Base-by-base conservation (phyloP, 2,113 vertebrate genomes). In the Gobius niger region DNA sequence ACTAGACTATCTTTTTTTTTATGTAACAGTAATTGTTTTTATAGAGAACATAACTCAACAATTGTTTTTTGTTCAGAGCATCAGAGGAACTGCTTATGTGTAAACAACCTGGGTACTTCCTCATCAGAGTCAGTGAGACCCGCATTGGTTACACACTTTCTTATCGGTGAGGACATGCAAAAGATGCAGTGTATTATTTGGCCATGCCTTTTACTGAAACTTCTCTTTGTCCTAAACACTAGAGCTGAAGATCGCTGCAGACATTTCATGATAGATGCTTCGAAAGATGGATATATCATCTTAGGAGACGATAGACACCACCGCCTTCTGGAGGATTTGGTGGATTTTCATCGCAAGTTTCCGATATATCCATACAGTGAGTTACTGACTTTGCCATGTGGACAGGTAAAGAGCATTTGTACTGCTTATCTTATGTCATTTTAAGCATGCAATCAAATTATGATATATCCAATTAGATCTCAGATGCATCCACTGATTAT, bases 121-220 rank as follows among this genome's bases (percentile, higher is more conserved):
- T 96, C 47, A 87, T 96, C 70, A 86, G 94, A 67, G 91, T 95
- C 72, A 93, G 94, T 7, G 92, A 95, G 86, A 95, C 91, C 78
- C 89, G 95, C 47, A 88, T 92, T 65, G 94, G 95, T 66, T 95
- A 94, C 90, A 93, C 93, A 0, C 89, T 95, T 5, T 94, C 95
- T 0, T 93, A 93, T 78, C 92, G 87, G 94, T 95, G 87, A 92
- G 82, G 68, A 47, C 68, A 53, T 70, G n/a, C 16, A 13, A 42
- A 40, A 7, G 12, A 11, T 49, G 40, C 18, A 44, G 34, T 64
- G 5, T 54, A 34, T 34, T 34, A 34, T 34, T 34, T 24, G 50
- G 46, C 69, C 44, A 63, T 67, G 63, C 19, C 44, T 41, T 41
- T 16, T 15, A 42, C 50, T 67, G 9, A 46, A 14, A 64, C 16